A percentile compares a stretch with the other conserved stretches of the same genome.
Conservation (phyloP, 2,888 invertebrate species). For the Amphipoea lucens region DNA sequence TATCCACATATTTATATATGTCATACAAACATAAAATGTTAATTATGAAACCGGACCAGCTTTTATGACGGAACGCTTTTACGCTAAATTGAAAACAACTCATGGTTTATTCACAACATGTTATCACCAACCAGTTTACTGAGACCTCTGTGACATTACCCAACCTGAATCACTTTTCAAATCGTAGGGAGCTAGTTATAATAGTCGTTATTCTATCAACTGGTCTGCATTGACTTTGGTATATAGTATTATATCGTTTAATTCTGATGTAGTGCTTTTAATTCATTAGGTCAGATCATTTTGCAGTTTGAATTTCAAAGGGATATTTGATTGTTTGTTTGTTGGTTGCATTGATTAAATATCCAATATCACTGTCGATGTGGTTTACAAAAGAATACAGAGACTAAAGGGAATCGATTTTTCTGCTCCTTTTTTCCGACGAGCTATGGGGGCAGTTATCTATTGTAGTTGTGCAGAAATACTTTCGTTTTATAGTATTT, state of each 20-base stretch:
- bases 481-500: not conserved
- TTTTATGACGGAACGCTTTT: constrained; percentile 88
- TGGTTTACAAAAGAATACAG: constrained; percentile 23
- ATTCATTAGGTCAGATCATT: constrained; percentile 72
- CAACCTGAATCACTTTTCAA: constrained; percentile 63
- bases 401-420: constrained; percentile 26
- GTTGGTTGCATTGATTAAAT: constrained; percentile 43
- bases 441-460: not conserved
- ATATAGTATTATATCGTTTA: constrained; percentile 68
- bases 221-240: constrained; percentile 71
- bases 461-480: not conserved
- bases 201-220: constrained; percentile 71
- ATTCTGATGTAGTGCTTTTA: constrained; percentile 76
- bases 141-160: constrained; percentile 76
- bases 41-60: constrained; percentile 82
- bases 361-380: constrained; percentile 47
- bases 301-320: constrained; percentile 45
- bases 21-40: constrained; percentile 82
- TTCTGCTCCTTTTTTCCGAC: constrained; percentile 18
- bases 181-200: constrained; percentile 68
- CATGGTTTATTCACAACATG: constrained; percentile 89
- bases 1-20: constrained; percentile 66
- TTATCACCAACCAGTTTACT: constrained; percentile 77
- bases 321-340: constrained; percentile 28
- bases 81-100: constrained; percentile 90